Evolutionary conservation across 2,888 invertebrate genomes (phyloP).

Genomic region (Spodoptera littoralis): DNA sequence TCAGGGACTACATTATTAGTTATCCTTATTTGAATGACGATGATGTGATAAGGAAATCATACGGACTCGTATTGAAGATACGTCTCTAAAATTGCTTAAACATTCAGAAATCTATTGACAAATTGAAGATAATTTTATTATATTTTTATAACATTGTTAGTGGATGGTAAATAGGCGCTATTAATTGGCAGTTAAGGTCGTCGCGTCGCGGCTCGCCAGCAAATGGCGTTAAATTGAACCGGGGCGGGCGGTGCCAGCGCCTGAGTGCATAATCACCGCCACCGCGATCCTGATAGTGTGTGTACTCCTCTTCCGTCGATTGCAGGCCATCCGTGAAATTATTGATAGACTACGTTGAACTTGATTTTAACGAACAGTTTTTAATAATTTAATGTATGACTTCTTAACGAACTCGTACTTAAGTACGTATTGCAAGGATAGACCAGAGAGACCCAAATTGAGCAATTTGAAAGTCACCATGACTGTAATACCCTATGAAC

Average conservation of each 20-base stretch:
- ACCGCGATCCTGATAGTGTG: constrained; percentile 45
- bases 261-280: constrained; percentile 67
- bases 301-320: constrained; percentile 19
- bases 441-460: too few relatives aligned
- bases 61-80: too few relatives aligned
- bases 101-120: neutral
- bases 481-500: too few relatives aligned
- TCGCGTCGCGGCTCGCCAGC: constrained; percentile 55
- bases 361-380: neutral
- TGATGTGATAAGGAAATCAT: neutral
- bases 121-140: constrained; percentile 13
- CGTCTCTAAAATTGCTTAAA: too few relatives aligned
- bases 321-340: constrained; percentile 9
- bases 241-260: constrained; percentile 49
- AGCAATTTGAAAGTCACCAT: too few relatives aligned
- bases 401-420: too few relatives aligned
- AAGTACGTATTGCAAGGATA: too few relatives aligned
- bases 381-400: too few relatives aligned
- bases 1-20: constrained; percentile 11
- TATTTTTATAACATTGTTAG: constrained; percentile 27
- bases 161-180: constrained; percentile 57
- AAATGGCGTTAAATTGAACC: constrained; percentile 74
- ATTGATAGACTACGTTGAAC: constrained; percentile 2
- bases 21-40: neutral
- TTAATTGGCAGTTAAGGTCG: constrained; percentile 70